Conservation (phyloP, 2,797 vertebrate genomes). For the Natrix natrix region DNA sequence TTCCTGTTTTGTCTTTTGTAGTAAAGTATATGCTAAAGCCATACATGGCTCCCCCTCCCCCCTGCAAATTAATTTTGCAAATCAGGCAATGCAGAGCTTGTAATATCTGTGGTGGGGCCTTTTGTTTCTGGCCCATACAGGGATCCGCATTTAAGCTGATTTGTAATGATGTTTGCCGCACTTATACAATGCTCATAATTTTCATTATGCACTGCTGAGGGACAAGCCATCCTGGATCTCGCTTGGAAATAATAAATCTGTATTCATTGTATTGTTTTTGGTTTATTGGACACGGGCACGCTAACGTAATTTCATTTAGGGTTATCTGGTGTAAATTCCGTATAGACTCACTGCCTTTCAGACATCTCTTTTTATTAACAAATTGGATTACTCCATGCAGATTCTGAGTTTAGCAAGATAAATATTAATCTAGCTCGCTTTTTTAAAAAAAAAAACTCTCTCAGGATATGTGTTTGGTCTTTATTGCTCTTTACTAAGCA, state of each 20-base stretch:
- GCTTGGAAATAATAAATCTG: constrained; percentile 61
- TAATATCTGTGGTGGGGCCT: constrained; percentile 9
- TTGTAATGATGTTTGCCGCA: constrained; percentile 55
- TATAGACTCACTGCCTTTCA: constrained; percentile 25
- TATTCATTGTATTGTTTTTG: constrained; percentile 53
- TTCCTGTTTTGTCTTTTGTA: constrained; percentile 49
- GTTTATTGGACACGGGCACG: constrained; percentile 45
- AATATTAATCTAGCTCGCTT: constrained; percentile 5
- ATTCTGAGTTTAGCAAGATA: constrained; percentile 3
- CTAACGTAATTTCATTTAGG: constrained; percentile 54
- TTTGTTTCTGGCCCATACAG: constrained; percentile 45
- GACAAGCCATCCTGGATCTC: constrained; percentile 42
- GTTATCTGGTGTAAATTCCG: constrained; percentile 42
- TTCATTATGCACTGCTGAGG: constrained; percentile 48
- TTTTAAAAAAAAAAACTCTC: not conserved
- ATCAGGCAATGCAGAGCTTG: not conserved
- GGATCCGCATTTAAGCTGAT: constrained; percentile 31
- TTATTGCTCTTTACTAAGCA: constrained; percentile 19
- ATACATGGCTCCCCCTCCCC: not conserved
- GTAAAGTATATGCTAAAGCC: constrained; percentile 27
- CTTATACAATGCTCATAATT: constrained; percentile 52
- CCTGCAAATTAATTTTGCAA: not conserved
- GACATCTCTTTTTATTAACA: constrained; percentile 43
- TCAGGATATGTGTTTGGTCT: not conserved
- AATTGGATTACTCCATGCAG: not conserved